Evolutionary conservation across 2,888 invertebrate genomes (phyloP).

Genomic region (Chymomyza caudatula): DNA sequence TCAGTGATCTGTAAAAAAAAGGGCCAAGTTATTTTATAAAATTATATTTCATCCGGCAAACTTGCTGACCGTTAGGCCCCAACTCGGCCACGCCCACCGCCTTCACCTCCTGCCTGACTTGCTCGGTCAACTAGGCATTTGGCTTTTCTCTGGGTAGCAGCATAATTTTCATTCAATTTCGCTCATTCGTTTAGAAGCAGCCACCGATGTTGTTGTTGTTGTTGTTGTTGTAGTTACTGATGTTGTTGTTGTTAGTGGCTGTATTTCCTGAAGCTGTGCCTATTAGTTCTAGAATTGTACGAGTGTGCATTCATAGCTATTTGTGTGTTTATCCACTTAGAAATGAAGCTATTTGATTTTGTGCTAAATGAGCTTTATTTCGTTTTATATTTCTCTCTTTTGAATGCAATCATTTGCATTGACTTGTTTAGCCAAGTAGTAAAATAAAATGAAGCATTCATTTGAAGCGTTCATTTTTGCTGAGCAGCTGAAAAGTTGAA

Average conservation of each 20-base stretch:
- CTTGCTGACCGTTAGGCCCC: background rate
- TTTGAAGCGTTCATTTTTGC: background rate
- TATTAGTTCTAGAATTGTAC: background rate
- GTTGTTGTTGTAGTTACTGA: conserved; percentile 20
- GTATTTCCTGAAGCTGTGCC: conserved; percentile 3
- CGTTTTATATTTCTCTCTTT: background rate
- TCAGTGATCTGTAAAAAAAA: conserved; percentile 68
- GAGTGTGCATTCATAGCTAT: conserved; percentile 49
- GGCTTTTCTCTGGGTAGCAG: conserved; percentile 35
- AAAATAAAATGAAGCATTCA: background rate
- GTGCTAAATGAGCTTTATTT: conserved; percentile 62
- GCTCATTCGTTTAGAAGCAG: conserved; percentile 52
- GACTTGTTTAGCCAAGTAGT: conserved; percentile 32
- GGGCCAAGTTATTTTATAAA: conserved; percentile 67
- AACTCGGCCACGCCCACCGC: background rate
- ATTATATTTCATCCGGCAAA: conserved; percentile 38
- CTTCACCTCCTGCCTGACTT: conserved; percentile 4
- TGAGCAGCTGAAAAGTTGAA: background rate
- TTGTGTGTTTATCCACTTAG: conserved; percentile 69
- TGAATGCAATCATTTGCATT: conserved; percentile 70
- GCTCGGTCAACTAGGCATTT: background rate
- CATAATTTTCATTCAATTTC: conserved; percentile 72
- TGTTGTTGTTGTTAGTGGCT: conserved; percentile 10
- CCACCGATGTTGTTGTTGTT: conserved; percentile 13
- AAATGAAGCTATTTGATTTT: conserved; percentile 68